Conservation (phyloP, 2,888 invertebrate species). For the Steinernema scapterisci region DNA sequence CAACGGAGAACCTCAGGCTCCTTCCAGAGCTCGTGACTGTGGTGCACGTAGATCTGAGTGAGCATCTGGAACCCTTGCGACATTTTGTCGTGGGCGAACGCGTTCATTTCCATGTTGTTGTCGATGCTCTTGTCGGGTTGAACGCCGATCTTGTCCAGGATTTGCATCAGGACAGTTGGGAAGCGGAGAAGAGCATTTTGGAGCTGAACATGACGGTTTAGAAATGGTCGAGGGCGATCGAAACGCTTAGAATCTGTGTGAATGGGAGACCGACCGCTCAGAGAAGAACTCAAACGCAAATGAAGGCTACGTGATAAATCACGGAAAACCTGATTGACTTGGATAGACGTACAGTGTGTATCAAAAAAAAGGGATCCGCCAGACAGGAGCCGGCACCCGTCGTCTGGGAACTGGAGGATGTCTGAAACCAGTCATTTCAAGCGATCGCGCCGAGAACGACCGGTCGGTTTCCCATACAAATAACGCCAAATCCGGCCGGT, state of each 20-base stretch:
- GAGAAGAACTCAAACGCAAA: no score
- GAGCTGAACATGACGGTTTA: no score
- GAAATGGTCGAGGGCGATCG: no score
- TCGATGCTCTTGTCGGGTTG: slow-evolving; percentile 51
- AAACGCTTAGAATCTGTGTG: background rate
- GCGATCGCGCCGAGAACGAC: no score
- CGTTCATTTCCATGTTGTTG: slow-evolving; percentile 45
- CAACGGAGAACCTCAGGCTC: slow-evolving; percentile 77
- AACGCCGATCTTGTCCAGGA: slow-evolving; percentile 72
- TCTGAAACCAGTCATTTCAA: no score
- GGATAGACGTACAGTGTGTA: no score
- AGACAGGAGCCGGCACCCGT: no score
- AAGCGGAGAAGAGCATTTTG: slow-evolving; percentile 79
- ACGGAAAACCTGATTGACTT: no score
- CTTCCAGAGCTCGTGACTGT: slow-evolving; percentile 80
- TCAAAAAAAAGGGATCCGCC: no score
- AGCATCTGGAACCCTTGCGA: slow-evolving; percentile 75
- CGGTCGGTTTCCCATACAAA: background rate
- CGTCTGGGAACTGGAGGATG: no score
- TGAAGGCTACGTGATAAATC: no score
- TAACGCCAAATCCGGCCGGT: no score
- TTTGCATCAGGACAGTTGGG: slow-evolving; percentile 77
- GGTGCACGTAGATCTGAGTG: slow-evolving; percentile 77
- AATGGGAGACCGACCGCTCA: background rate
- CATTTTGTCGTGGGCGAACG: slow-evolving; percentile 44